Evolutionary conservation across 2,113 vertebrate genomes (phyloP).

Genomic region (Oreochromis niloticus): DNA sequence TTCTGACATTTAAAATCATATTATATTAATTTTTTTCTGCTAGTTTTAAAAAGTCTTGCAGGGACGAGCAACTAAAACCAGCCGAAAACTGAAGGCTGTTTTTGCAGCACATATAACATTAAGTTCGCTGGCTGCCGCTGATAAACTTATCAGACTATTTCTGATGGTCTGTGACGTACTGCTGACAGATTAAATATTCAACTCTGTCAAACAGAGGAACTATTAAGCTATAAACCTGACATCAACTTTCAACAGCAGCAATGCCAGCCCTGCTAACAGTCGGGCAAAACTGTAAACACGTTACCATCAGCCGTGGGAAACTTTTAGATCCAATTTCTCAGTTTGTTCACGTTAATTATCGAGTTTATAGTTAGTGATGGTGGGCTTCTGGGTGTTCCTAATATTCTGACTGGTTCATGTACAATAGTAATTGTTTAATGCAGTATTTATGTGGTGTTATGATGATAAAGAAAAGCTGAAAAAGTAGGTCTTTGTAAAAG

Average conservation of each 20-base stretch:
- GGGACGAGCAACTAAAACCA: background rate
- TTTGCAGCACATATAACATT: background rate
- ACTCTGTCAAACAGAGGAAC: background rate
- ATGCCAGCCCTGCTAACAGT: background rate
- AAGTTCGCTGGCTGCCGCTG: background rate
- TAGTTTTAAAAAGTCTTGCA: background rate
- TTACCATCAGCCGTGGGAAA: background rate
- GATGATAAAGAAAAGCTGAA: background rate
- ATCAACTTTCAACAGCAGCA: background rate
- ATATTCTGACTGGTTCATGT: background rate
- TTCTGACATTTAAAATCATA: background rate
- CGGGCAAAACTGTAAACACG: background rate
- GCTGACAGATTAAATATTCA: background rate
- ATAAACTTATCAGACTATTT: background rate
- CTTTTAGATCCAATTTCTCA: background rate
- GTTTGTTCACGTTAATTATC: fast-evolving
- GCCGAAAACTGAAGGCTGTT: background rate
- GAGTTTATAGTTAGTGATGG: background rate
- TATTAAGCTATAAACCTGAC: background rate
- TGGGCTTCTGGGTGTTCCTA: background rate
- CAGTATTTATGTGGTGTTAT: background rate
- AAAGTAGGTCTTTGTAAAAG: background rate
- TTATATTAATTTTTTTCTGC: fast-evolving
- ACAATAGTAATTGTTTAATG: background rate
- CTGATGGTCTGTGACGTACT: background rate